phyloP scores from a whole-genome alignment of 2,113 vertebrate genomes.

The Spermophilus dauricus region DNA sequence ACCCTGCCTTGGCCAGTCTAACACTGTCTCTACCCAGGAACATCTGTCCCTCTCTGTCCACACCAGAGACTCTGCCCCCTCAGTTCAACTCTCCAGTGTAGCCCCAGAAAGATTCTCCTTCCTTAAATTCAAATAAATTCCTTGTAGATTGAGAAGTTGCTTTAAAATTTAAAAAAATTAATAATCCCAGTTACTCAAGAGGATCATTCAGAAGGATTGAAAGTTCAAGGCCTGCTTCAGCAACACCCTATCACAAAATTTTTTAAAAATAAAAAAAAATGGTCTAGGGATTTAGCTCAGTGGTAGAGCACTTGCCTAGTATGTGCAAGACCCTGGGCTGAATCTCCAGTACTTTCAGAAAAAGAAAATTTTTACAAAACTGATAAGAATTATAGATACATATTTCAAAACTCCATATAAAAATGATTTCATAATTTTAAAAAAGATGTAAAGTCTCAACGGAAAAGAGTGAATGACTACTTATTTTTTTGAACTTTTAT shows the following conservation, averaged over 20 bases:
- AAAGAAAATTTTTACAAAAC: not conserved
- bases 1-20: too few species aligned
- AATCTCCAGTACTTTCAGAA: not conserved
- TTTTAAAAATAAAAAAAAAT: not conserved
- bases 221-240: not conserved
- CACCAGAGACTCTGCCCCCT: not conserved
- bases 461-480: not conserved
- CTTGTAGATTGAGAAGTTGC: not conserved
- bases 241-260: not conserved
- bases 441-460: conserved; percentile 18
- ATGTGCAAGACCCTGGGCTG: not conserved
- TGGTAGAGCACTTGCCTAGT: not conserved
- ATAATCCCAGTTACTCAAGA: not conserved
- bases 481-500: not conserved
- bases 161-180: not conserved
- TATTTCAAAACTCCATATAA: not conserved
- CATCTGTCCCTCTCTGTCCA: not conserved
- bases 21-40: not conserved
- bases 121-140: not conserved
- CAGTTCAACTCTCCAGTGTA: not conserved
- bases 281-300: not conserved
- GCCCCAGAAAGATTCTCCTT: not conserved
- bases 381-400: not conserved
- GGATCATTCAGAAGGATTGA: not conserved
- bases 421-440: conserved; percentile 14